These are phyloP conservation scores for Diaprepes abbreviatus DNA, from an alignment of 2,888 invertebrate genomes.

Conservation along the genomic window DNA sequence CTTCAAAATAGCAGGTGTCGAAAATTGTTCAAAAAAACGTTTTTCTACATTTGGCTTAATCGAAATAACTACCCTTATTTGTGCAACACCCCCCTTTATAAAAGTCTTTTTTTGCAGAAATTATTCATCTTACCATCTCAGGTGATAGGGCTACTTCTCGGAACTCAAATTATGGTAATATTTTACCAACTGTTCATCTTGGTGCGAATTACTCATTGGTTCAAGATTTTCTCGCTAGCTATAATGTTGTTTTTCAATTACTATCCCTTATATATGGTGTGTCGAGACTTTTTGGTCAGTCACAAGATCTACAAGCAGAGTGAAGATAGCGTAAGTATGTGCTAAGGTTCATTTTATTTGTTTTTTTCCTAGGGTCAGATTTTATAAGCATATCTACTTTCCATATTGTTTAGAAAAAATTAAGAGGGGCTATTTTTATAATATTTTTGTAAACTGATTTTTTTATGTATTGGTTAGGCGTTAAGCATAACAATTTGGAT, in stretches of 20 bases:
- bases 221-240: conserved; percentile 88
- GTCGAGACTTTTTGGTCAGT: conserved; percentile 88
- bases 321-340: conserved; percentile 47
- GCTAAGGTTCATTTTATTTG: conserved; percentile 12
- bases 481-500: too few species aligned
- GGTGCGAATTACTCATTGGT: conserved; percentile 89
- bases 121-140: conserved; percentile 90
- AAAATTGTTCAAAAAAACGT: too few species aligned
- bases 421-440: too few species aligned
- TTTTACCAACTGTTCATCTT: conserved; percentile 84
- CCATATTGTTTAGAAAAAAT: too few species aligned
- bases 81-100: too few species aligned
- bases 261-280: conserved; percentile 89
- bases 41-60: too few species aligned
- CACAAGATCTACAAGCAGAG: conserved; percentile 79
- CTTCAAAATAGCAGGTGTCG: too few species aligned
- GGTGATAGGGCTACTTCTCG: conserved; percentile 80
- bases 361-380: not conserved
- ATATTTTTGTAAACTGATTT: too few species aligned
- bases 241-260: conserved; percentile 92
- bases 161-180: conserved; percentile 79
- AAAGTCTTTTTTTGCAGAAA: conserved; percentile 78
- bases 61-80: too few species aligned
- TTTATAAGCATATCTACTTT: too few species aligned
- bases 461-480: too few species aligned